Percentiles rank a stretch among this genome's conserved stretches.
phyloP scores from a whole-genome alignment of 2,888 invertebrate genomes.

The Hemistola chrysoprasaria region DNA sequence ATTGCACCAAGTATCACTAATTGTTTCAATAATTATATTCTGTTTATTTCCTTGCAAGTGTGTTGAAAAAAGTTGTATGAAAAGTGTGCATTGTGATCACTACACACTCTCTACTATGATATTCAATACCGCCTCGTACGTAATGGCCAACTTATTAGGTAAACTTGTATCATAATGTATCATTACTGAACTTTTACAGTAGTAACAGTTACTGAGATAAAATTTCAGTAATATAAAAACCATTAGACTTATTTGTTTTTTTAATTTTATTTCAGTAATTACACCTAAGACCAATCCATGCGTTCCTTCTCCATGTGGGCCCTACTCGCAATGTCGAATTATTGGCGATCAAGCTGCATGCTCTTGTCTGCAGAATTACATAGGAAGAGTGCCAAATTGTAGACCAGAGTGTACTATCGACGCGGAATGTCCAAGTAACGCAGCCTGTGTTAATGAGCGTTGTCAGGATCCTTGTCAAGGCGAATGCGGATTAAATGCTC shows the following conservation, averaged over 20 bases:
- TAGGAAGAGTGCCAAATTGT: slow-evolving; percentile 93
- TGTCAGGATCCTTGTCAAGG: slow-evolving; percentile 93
- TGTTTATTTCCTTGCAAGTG: neutral
- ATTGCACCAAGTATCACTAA: too few species aligned
- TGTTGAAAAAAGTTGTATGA: too few species aligned
- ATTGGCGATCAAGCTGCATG: slow-evolving; percentile 93
- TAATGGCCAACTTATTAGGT: too few species aligned
- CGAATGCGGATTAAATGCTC: slow-evolving; percentile 88
- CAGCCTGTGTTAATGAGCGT: slow-evolving; percentile 90
- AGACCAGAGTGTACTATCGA: slow-evolving; percentile 91
- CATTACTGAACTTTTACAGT: too few species aligned
- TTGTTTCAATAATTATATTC: too few species aligned
- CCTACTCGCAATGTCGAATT: slow-evolving; percentile 90
- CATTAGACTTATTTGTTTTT: neutral
- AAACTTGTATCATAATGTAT: neutral
- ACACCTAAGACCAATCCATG: slow-evolving; percentile 84
- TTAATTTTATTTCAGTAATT: slow-evolving; percentile 38
- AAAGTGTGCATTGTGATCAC: too few species aligned
- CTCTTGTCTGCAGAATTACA: slow-evolving; percentile 89
- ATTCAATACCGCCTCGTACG: too few species aligned
- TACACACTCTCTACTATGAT: too few species aligned
- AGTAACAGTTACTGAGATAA: too few species aligned
- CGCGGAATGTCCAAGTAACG: slow-evolving; percentile 90
- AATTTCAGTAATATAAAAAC: neutral
- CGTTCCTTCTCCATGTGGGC: slow-evolving; percentile 91